Percentiles rank a stretch among this genome's conserved stretches.
Evolutionary conservation across 2,888 invertebrate species (phyloP).

Genomic region (Uloborus plumipes): DNA sequence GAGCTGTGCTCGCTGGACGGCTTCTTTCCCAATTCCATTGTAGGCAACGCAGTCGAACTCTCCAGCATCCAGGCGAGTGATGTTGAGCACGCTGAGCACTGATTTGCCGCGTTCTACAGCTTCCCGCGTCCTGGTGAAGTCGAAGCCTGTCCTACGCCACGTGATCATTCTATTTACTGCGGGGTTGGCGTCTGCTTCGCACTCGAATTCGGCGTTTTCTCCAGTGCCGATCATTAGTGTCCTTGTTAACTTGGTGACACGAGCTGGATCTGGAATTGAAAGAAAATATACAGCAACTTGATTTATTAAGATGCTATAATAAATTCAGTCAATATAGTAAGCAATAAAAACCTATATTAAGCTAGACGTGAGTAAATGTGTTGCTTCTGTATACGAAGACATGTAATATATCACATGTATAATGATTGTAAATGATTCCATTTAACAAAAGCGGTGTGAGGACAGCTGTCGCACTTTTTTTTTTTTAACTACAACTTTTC

Average conservation of each 20-base stretch:
- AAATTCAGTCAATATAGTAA: no score
- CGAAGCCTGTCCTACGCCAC: constrained; percentile 81
- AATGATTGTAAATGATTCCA: no score
- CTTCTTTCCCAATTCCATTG: constrained; percentile 88
- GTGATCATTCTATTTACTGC: constrained; percentile 84
- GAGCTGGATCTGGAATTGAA: constrained; percentile 80
- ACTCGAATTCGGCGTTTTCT: constrained; percentile 85
- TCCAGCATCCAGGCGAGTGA: constrained; percentile 88
- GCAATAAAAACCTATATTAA: no score
- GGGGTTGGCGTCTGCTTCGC: constrained; percentile 88
- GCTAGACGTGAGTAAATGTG: no score
- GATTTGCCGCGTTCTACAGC: constrained; percentile 70
- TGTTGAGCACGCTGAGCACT: constrained; percentile 77
- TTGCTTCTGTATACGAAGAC: no score
- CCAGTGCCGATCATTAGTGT: constrained; percentile 82
- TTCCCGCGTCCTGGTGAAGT: constrained; percentile 72
- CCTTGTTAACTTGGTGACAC: constrained; percentile 82
- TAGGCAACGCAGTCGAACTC: constrained; percentile 89
- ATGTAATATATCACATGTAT: no score
- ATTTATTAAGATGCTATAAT: constrained; percentile 66
- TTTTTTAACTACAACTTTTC: no score
- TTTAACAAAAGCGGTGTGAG: no score
- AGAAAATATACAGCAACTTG: neutral
- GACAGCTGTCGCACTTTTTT: no score
- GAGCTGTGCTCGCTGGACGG: constrained; percentile 80